Evolutionary conservation across 2,888 invertebrate genomes (phyloP).

Genomic region (Shargacucullia verbasci): DNA sequence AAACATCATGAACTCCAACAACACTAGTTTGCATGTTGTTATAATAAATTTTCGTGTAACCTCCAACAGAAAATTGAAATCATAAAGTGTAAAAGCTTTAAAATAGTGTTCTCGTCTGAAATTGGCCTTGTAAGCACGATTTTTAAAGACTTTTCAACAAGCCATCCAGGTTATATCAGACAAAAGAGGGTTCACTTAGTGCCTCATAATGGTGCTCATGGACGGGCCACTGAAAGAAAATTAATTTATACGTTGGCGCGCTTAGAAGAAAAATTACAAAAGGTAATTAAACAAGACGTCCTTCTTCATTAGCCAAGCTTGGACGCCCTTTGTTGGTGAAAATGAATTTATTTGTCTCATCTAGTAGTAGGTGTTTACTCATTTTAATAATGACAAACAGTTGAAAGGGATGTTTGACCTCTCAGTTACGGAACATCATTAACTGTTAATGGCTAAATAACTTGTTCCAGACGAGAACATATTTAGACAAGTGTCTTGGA

Average conservation of each 20-base stretch:
- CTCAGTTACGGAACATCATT: conserved; percentile 24
- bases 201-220: conserved; percentile 72
- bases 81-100: conserved; percentile 26
- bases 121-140: conserved; percentile 60
- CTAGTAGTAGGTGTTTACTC: conserved; percentile 58
- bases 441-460: conserved; percentile 9
- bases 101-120: conserved; percentile 52
- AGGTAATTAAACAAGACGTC: conserved; percentile 86
- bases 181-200: conserved; percentile 75
- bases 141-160: conserved; percentile 61
- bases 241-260: conserved; percentile 81
- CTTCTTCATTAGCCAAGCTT: conserved; percentile 82
- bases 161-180: conserved; percentile 60
- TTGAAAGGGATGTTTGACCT: conserved; percentile 41
- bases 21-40: background rate
- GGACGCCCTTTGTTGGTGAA: conserved; percentile 77
- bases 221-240: conserved; percentile 76
- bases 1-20: background rate
- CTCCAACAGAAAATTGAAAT: conserved; percentile 9
- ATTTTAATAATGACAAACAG: conserved; percentile 56
- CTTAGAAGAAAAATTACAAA: conserved; percentile 84
- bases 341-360: conserved; percentile 78
- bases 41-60: conserved; percentile 8
- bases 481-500: background rate
- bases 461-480: background rate